Evolutionary conservation across 2,113 vertebrate genomes (phyloP).

Genomic region (Steatornis caripensis): DNA sequence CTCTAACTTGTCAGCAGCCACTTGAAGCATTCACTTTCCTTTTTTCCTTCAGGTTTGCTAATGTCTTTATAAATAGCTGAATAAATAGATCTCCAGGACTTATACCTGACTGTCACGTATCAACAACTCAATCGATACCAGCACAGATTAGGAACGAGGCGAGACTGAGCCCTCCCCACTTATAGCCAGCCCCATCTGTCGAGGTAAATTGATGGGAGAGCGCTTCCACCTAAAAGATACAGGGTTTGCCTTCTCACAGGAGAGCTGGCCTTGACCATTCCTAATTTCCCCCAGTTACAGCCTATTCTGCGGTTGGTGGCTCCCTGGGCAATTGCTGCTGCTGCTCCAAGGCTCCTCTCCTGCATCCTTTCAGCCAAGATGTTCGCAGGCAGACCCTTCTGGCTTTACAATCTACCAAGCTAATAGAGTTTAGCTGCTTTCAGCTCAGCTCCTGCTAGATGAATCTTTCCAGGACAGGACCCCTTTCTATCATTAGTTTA

Average conservation of each 20-base stretch:
- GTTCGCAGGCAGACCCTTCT: neutral
- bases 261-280: neutral
- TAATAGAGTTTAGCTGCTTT: neutral
- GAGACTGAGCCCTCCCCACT: neutral
- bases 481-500: neutral
- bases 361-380: neutral
- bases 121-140: neutral
- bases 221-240: neutral
- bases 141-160: neutral
- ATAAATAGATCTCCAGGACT: slow-evolving; percentile 22
- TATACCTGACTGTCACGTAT: neutral
- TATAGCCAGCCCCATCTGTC: neutral
- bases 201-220: neutral
- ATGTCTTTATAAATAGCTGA: slow-evolving; percentile 51
- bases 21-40: slow-evolving; percentile 34
- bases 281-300: neutral
- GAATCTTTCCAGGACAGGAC: slow-evolving; percentile 1
- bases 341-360: neutral
- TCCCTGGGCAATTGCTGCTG: neutral
- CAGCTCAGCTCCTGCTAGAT: neutral
- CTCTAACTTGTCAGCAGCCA: slow-evolving; percentile 61
- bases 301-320: neutral
- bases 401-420: neutral
- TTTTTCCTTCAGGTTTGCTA: slow-evolving; percentile 1
- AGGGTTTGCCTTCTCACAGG: neutral